phyloP scores from a whole-genome alignment of 1,140 invertebrate species.

The Drosophila pachea region DNA sequence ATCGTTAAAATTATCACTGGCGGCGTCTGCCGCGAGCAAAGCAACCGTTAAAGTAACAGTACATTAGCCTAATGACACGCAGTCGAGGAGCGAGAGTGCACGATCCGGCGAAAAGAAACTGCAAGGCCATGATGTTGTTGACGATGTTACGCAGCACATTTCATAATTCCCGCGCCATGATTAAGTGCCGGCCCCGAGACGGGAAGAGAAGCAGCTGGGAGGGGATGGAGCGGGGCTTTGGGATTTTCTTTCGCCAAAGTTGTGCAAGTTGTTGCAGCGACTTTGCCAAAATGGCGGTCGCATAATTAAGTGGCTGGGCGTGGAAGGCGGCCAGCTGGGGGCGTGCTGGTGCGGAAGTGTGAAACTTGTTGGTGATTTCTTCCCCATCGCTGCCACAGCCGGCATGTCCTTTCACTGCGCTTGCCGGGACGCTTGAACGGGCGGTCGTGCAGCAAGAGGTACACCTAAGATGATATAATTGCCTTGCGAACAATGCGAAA shows the following conservation, averaged over 20 bases:
- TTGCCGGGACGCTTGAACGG: no score
- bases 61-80: slow-evolving; percentile 68
- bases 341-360: slow-evolving; percentile 38
- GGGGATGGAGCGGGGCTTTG: slow-evolving; percentile 8
- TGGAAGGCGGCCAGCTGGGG: background rate
- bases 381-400: no score
- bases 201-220: background rate
- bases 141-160: slow-evolving; percentile 69
- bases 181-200: slow-evolving; percentile 36
- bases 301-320: slow-evolving; percentile 60
- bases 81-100: background rate
- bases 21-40: background rate
- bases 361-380: slow-evolving; percentile 38
- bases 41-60: slow-evolving; percentile 32
- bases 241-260: slow-evolving; percentile 52
- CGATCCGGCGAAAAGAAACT: slow-evolving; percentile 27
- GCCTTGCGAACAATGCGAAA: no score
- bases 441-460: no score
- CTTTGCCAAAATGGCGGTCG: slow-evolving; percentile 38
- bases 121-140: slow-evolving; percentile 27
- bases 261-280: slow-evolving; percentile 49
- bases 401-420: background rate
- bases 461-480: no score
- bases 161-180: slow-evolving; percentile 74
- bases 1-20: slow-evolving; percentile 22